A percentile compares a stretch with the other conserved stretches of the same genome.
Conservation (phyloP, 2,113 vertebrate species). For the Scolopax mira region DNA sequence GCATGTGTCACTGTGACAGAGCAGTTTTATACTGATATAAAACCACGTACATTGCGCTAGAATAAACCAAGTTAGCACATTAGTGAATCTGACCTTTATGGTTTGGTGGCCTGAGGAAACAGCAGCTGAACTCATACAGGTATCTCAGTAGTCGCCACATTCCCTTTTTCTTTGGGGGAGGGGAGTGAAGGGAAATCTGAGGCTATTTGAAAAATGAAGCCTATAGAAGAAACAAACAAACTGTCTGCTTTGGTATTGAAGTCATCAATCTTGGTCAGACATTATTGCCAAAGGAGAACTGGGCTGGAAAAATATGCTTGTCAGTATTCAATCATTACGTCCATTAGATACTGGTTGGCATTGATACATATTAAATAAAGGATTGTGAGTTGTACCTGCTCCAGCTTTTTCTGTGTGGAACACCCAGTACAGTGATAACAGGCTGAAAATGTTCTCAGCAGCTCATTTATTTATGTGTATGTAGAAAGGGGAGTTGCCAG, state of each 20-base stretch:
- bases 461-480: background rate
- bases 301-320: constrained; percentile 47
- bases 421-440: background rate
- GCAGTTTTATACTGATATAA: background rate
- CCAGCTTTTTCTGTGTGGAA: background rate
- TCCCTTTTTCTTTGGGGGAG: background rate
- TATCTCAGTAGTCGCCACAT: background rate
- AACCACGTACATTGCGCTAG: background rate
- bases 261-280: constrained; percentile 62
- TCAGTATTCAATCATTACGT: constrained; percentile 48
- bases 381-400: constrained; percentile 3
- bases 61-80: background rate
- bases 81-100: background rate
- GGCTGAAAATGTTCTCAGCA: constrained; percentile 12
- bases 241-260: constrained; percentile 53
- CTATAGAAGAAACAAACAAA: constrained; percentile 56
- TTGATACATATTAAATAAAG: constrained; percentile 39
- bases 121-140: background rate
- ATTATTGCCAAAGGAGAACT: constrained; percentile 56
- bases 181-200: background rate
- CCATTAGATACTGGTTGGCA: constrained; percentile 41
- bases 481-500: background rate
- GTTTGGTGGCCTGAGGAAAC: background rate
- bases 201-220: constrained; percentile 57
- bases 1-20: background rate